Conservation (phyloP, 2,113 vertebrate species). For the Phalacrocorax brasilianus region DNA sequence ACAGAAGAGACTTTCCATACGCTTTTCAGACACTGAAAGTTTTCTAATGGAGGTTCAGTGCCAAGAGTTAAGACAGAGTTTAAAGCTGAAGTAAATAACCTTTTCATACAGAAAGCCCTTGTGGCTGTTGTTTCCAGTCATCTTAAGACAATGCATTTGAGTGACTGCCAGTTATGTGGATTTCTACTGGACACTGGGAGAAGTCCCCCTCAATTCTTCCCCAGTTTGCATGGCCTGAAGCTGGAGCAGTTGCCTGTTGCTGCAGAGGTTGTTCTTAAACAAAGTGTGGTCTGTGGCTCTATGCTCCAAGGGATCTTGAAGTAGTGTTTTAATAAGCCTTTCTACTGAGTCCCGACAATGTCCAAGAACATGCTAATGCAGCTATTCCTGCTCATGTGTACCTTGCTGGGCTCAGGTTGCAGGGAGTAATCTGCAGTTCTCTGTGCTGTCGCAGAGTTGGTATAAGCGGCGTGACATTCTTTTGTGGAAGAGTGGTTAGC, state of each 20-base stretch:
- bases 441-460: background rate
- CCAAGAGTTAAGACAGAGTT: background rate
- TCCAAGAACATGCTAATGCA: background rate
- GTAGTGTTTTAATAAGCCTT: background rate
- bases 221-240: background rate
- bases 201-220: background rate
- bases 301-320: background rate
- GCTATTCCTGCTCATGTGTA: background rate
- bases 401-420: background rate
- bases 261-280: background rate
- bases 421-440: background rate
- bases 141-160: background rate
- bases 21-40: background rate
- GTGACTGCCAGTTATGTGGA: background rate
- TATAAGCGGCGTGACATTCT: background rate
- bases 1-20: background rate
- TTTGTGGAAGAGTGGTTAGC: background rate
- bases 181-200: background rate
- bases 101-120: background rate
- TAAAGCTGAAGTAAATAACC: background rate
- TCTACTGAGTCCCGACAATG: background rate
- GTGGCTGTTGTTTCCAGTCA: background rate
- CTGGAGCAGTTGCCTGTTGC: background rate
- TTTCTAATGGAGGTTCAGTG: background rate
- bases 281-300: background rate